These are phyloP conservation scores for Balaeniceps rex DNA, from an alignment of 2,113 vertebrate species.

Conservation along the genomic window DNA sequence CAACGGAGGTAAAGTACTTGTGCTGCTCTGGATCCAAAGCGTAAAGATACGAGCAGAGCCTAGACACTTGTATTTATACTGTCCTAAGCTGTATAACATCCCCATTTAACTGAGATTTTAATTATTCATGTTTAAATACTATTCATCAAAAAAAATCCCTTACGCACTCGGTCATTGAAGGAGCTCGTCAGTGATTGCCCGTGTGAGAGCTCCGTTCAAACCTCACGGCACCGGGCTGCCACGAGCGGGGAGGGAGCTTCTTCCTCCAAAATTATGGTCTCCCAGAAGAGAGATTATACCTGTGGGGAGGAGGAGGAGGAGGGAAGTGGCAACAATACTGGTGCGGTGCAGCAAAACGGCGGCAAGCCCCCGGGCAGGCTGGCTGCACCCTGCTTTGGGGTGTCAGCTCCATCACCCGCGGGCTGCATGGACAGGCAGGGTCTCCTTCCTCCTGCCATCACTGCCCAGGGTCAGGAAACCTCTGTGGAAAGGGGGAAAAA, in stretches of 20 bases:
- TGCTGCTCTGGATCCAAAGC: neutral
- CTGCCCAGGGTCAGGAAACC: neutral
- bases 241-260: neutral
- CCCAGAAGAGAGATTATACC: neutral
- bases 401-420: neutral
- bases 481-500: neutral
- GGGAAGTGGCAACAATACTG: neutral
- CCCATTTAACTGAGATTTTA: neutral
- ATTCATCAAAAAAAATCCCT: neutral
- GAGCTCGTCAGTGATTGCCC: neutral
- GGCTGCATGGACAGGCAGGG: neutral
- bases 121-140: neutral
- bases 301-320: neutral
- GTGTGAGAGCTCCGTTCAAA: accelerated
- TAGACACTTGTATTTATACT: neutral
- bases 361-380: neutral
- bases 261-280: neutral
- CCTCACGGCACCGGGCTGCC: neutral
- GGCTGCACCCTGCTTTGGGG: neutral
- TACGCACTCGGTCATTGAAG: neutral
- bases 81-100: neutral
- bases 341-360: neutral
- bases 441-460: neutral
- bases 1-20: neutral
- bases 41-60: neutral